Evolutionary conservation across 2,797 vertebrate genomes (phyloP).

Genomic region (Myotis pilosus): DNA sequence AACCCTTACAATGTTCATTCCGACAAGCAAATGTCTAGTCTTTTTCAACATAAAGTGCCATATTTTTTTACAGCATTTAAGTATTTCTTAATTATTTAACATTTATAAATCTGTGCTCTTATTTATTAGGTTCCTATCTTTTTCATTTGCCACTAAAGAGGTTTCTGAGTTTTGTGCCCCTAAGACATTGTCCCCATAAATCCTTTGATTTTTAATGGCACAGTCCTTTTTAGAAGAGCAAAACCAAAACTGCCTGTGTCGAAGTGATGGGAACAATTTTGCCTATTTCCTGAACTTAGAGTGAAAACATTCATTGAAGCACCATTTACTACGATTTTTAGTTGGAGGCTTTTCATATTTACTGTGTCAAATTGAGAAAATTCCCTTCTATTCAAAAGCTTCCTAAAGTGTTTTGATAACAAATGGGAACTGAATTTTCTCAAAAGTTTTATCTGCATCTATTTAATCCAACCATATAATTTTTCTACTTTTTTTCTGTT

Average conservation of each 20-base stretch:
- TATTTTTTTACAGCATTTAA: neutral
- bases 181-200: neutral
- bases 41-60: neutral
- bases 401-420: neutral
- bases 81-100: neutral
- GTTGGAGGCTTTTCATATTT: neutral
- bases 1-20: neutral
- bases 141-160: neutral
- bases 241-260: neutral
- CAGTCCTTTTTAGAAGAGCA: neutral
- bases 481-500: neutral
- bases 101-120: neutral
- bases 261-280: neutral
- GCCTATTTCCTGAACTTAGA: neutral
- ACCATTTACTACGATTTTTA: neutral
- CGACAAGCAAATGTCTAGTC: neutral
- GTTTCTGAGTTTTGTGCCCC: neutral
- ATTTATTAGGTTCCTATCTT: neutral
- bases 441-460: neutral
- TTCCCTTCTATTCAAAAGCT: neutral
- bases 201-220: neutral
- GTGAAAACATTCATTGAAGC: neutral
- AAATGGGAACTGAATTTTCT: neutral
- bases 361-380: neutral
- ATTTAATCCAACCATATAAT: neutral